Percentiles rank a stretch among this genome's conserved stretches.
phyloP scores from a whole-genome alignment of 2,888 invertebrate species.

The Chamaedrilus cognettii region DNA sequence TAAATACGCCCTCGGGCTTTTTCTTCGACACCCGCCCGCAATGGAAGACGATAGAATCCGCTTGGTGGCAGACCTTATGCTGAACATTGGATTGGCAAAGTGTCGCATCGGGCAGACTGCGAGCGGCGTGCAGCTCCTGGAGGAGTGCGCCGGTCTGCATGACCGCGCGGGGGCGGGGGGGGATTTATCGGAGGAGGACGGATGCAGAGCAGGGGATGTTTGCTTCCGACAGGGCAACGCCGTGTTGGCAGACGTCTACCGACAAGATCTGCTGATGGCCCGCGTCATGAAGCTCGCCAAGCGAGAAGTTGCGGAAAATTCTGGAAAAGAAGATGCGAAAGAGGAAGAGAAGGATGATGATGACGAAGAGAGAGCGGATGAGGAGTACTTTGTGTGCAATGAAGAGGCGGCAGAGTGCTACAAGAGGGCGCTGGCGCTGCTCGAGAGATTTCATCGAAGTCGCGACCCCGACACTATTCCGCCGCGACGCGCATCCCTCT shows the following conservation, averaged over 20 bases:
- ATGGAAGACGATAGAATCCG: slow-evolving; percentile 39
- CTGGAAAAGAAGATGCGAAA: slow-evolving; percentile 37
- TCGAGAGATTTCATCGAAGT: slow-evolving; percentile 41
- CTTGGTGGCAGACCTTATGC: slow-evolving; percentile 44
- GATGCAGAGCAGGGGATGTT: slow-evolving; percentile 44
- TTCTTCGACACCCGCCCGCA: slow-evolving; percentile 21
- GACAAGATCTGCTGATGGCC: slow-evolving; percentile 49
- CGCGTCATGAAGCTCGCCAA: slow-evolving; percentile 47
- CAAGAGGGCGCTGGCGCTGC: slow-evolving; percentile 47
- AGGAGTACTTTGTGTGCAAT: slow-evolving; percentile 32
- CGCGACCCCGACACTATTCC: slow-evolving; percentile 35
- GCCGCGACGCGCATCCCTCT: slow-evolving; percentile 21
- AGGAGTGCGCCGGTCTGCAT: slow-evolving; percentile 45
- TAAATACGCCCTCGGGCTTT: slow-evolving; percentile 33
- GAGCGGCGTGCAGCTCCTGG: slow-evolving; percentile 49
- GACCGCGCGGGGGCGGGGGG: neutral
- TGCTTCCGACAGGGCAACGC: slow-evolving; percentile 55
- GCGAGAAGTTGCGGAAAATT: slow-evolving; percentile 45
- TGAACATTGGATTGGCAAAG: slow-evolving; percentile 51
- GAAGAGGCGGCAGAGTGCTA: slow-evolving; percentile 54
- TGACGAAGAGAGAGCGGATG: slow-evolving; percentile 11
- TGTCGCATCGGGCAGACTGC: slow-evolving; percentile 50
- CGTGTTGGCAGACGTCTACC: slow-evolving; percentile 48
- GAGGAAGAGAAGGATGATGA: slow-evolving; percentile 11
- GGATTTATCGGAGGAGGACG: neutral